These are phyloP conservation scores for Sula dactylatra DNA, from an alignment of 2,113 vertebrate species.

Conservation along the genomic window DNA sequence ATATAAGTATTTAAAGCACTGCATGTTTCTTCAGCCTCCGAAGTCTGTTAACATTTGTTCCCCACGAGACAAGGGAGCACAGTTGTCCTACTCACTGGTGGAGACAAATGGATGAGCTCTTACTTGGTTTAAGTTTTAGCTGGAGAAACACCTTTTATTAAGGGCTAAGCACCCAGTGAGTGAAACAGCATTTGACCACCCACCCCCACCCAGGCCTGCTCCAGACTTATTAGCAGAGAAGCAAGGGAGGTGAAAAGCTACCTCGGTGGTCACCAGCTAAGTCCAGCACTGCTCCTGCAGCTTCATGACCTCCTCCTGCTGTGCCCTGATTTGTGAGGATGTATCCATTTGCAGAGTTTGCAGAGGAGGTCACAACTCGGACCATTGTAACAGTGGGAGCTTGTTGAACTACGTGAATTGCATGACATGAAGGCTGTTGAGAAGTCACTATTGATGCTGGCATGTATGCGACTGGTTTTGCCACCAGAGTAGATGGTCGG, in stretches of 20 bases:
- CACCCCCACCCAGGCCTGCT: neutral
- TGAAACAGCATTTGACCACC: neutral
- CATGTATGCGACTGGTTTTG: conserved; percentile 89
- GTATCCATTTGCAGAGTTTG: conserved; percentile 89
- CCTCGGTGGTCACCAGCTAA: conserved; percentile 74
- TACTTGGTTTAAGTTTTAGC: neutral
- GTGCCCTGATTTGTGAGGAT: conserved; percentile 80
- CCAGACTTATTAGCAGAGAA: neutral
- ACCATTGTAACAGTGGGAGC: conserved; percentile 93
- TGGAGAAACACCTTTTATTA: neutral
- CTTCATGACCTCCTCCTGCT: conserved; percentile 66
- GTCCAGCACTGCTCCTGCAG: conserved; percentile 71
- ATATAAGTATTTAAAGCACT: neutral
- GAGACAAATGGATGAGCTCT: neutral
- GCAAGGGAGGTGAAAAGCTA: conserved; percentile 17
- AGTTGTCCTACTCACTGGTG: neutral
- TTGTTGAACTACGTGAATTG: conserved; percentile 89
- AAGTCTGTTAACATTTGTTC: neutral
- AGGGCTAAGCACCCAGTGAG: neutral
- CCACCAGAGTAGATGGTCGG: conserved; percentile 78
- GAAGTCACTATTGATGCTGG: conserved; percentile 84
- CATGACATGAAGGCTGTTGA: conserved; percentile 80
- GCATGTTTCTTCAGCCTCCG: neutral
- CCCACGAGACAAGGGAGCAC: neutral
- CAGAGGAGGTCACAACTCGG: conserved; percentile 84